Conservation (phyloP, 2,113 vertebrate species). For the Calidris pygmaea region DNA sequence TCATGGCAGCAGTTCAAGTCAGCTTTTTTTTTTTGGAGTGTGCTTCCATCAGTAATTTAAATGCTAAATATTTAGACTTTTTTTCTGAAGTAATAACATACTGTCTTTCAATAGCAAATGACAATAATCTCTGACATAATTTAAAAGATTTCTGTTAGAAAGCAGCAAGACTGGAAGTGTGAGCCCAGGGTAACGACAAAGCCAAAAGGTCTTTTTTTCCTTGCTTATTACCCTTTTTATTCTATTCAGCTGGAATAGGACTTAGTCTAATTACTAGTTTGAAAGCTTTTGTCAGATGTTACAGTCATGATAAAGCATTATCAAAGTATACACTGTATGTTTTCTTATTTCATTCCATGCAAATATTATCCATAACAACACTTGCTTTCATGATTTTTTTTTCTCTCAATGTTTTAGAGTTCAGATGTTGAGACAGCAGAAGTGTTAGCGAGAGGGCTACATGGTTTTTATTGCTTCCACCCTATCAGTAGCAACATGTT, state of each 20-base stretch:
- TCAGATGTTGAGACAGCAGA: neutral
- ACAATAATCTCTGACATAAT: neutral
- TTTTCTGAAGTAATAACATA: neutral
- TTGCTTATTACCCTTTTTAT: neutral
- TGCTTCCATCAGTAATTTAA: neutral
- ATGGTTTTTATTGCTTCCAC: neutral
- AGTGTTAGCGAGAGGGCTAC: neutral
- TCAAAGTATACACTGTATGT: neutral
- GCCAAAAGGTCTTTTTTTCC: neutral
- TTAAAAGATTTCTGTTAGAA: no score
- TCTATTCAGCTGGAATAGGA: neutral
- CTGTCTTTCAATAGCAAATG: neutral
- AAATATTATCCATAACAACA: neutral
- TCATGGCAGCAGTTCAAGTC: neutral
- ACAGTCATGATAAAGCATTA: neutral
- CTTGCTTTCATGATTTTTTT: neutral
- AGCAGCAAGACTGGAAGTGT: no score
- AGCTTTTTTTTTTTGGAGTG: neutral
- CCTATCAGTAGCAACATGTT: neutral
- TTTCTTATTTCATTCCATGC: neutral
- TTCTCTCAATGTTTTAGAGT: neutral
- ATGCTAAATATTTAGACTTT: neutral
- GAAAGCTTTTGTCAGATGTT: neutral
- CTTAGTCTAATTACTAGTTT: neutral
- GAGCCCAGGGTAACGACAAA: no score